Percentiles rank a stretch among this genome's conserved stretches.
These are phyloP conservation scores for Dinomys branickii DNA, from an alignment of 2,113 vertebrate genomes.

Conservation along the genomic window DNA sequence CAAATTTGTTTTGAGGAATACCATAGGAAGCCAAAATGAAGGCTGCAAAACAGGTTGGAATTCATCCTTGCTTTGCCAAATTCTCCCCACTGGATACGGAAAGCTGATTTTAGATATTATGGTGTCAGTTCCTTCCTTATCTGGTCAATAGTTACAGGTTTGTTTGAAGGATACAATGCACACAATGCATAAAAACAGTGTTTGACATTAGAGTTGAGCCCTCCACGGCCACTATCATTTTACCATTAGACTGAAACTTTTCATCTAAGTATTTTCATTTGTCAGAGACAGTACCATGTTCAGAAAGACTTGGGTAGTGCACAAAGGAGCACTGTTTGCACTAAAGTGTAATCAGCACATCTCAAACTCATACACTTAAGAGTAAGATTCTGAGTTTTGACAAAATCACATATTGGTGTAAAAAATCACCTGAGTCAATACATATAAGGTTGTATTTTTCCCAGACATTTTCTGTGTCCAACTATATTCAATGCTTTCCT, in stretches of 20 bases:
- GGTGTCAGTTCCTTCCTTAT: not conserved
- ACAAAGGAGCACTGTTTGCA: not conserved
- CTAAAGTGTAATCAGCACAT: not conserved
- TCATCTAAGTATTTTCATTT: not conserved
- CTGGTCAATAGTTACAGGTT: not conserved
- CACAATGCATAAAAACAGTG: not conserved
- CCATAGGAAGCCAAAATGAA: not conserved
- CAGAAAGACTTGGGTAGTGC: not conserved
- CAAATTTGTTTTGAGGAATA: not conserved
- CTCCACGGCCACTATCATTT: not conserved
- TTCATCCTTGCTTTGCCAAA: not conserved
- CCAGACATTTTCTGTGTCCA: not conserved
- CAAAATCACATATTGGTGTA: not conserved
- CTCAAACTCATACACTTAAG: not conserved
- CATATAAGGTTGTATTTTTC: not conserved
- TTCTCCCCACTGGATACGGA: not conserved
- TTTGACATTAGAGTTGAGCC: not conserved
- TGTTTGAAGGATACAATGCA: not conserved
- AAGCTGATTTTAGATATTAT: not conserved
- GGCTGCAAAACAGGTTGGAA: not conserved
- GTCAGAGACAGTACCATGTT: not conserved
- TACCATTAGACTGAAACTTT: not conserved
- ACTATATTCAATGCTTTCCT: not conserved
- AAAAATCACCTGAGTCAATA: not conserved
- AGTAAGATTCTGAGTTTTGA: not conserved